phyloP scores from a whole-genome alignment of 37 sponge, comb jelly and placozoan species.

The Spongia lamella region DNA sequence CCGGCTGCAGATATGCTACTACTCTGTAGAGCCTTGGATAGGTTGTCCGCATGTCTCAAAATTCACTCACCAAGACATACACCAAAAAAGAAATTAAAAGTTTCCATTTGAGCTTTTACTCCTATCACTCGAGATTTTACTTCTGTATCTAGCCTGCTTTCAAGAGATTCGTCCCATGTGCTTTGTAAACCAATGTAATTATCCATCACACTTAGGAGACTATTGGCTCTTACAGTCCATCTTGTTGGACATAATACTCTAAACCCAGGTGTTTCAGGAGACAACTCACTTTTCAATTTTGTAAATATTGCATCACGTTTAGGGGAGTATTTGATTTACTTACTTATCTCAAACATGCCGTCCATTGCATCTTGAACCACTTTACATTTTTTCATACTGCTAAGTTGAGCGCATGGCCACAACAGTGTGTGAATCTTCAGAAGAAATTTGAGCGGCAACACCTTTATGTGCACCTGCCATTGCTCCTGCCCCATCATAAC shows the following conservation, averaged over 20 bases:
- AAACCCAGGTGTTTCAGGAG: slow-evolving; percentile 11
- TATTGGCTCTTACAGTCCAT: slow-evolving; percentile 10
- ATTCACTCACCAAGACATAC: too few species aligned
- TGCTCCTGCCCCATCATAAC: slow-evolving; percentile 34
- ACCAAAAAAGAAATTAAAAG: too few species aligned
- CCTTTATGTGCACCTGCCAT: slow-evolving; percentile 32
- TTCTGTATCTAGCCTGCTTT: background rate
- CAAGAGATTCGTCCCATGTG: too few species aligned
- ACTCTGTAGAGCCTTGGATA: too few species aligned
- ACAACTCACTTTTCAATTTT: background rate
- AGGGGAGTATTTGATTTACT: slow-evolving; percentile 2
- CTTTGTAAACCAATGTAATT: background rate
- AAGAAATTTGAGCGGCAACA: slow-evolving; percentile 26
- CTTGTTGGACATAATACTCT: slow-evolving; percentile 1
- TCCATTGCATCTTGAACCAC: background rate
- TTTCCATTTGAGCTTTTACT: background rate
- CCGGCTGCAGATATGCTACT: too few species aligned
- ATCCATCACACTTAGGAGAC: background rate
- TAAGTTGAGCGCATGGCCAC: slow-evolving; percentile 18
- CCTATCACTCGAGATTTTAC: background rate
- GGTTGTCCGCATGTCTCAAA: too few species aligned
- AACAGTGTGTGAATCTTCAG: slow-evolving; percentile 9
- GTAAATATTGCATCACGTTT: background rate
- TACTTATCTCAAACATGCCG: background rate
- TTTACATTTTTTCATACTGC: background rate